Percentiles rank a stretch among this genome's conserved stretches.
phyloP scores from a whole-genome alignment of 2,888 invertebrate species.

The Eudemis profundana region DNA sequence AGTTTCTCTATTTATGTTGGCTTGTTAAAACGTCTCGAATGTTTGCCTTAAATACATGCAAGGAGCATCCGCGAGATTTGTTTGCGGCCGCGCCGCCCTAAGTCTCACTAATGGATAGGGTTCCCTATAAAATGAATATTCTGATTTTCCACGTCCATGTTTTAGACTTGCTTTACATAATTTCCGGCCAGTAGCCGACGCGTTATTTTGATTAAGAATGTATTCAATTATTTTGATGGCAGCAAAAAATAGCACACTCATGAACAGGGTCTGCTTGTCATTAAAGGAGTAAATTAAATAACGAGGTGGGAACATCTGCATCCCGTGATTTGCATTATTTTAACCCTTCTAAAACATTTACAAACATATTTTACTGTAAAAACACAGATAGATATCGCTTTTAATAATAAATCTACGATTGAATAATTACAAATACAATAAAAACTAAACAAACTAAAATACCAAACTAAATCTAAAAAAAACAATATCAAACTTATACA shows the following conservation, averaged over 20 bases:
- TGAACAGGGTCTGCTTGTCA: not conserved
- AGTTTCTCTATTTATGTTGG: slow-evolving; percentile 68
- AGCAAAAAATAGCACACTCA: slow-evolving; percentile 44
- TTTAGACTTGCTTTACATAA: slow-evolving; percentile 80
- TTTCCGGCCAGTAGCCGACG: slow-evolving; percentile 75
- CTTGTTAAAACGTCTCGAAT: slow-evolving; percentile 65
- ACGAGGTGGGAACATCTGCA: slow-evolving; percentile 6
- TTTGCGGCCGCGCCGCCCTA: slow-evolving; percentile 67
- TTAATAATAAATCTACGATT: too few species aligned
- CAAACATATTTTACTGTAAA: not conserved
- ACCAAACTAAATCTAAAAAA: too few species aligned
- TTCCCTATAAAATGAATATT: slow-evolving; percentile 78
- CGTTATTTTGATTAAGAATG: slow-evolving; percentile 67
- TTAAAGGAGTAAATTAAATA: not conserved
- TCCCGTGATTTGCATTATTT: not conserved
- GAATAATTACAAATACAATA: too few species aligned
- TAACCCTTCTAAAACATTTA: too few species aligned
- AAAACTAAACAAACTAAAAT: too few species aligned
- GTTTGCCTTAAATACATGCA: slow-evolving; percentile 67
- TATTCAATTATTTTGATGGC: slow-evolving; percentile 55
- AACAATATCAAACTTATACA: too few species aligned
- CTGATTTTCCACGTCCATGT: slow-evolving; percentile 76
- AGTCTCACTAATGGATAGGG: slow-evolving; percentile 80
- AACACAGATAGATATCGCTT: not conserved
- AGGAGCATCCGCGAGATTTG: slow-evolving; percentile 69